Conservation (phyloP, 1,140 invertebrate species). For the Matsumurasca onukii region DNA sequence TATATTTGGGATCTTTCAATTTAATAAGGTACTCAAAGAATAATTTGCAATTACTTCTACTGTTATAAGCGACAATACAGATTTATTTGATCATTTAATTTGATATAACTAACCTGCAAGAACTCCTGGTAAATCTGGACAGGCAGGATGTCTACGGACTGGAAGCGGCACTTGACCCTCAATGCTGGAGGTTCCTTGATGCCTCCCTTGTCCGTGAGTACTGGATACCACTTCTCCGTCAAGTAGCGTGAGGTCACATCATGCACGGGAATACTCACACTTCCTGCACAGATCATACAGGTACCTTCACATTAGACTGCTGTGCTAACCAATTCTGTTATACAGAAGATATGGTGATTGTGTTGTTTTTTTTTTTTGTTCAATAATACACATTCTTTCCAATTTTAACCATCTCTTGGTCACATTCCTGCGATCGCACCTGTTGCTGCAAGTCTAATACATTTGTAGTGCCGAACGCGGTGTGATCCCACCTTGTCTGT, state of each 20-base stretch:
- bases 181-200: constrained; percentile 71
- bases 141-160: constrained; percentile 89
- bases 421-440: no score
- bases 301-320: not conserved
- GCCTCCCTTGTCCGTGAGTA: constrained; percentile 64
- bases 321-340: not conserved
- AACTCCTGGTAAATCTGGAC: constrained; percentile 83
- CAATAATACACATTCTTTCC: no score
- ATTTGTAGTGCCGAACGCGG: no score
- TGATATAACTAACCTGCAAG: constrained; percentile 53
- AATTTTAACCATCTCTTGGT: no score
- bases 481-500: no score
- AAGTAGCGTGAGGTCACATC: constrained; percentile 81
- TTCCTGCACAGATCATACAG: constrained; percentile 57
- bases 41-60: no score
- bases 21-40: no score
- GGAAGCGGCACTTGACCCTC: constrained; percentile 87
- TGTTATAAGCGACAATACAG: no score
- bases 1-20: no score
- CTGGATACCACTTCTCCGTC: constrained; percentile 90
- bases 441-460: no score
- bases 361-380: no score
- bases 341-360: not conserved
- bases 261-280: constrained; percentile 84
- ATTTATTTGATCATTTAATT: no score